Base-by-base conservation (phyloP, 2,113 vertebrate genomes). In the Pogonocichla stellata region DNA sequence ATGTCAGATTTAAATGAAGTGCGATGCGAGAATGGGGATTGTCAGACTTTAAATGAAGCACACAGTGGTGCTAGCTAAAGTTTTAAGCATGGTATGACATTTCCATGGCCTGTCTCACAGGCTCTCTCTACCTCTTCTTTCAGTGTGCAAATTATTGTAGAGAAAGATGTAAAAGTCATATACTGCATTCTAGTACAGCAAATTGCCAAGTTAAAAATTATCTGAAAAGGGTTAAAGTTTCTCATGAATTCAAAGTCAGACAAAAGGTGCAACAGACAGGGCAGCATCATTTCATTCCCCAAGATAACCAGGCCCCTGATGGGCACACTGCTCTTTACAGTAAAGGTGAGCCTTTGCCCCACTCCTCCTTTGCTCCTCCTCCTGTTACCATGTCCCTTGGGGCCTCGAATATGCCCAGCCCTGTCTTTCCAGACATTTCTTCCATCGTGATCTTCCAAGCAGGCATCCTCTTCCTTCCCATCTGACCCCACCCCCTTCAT, bases 1-100 rank as follows among this genome's bases (percentile, higher is more conserved):
- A 95, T 90, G 90, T 96, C 93, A 95, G 81, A 90, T 93, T 93
- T 95, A 97, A 96, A 97, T 86, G 79, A 88, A 90, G 65, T 96
- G 92, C 33, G 47, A 92, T 94, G 73, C 7, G 22, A 93, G 77
- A 86, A 85, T 85, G 56, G 84, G 83, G 82, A 96, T 96, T 97
- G 91, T 92, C 94, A 93, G 87, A 67, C 92, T 95, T 93, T 93
- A 93, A 96, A 81, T 1, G 43, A 89, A 92, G 88, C 50, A 86
- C 19, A 10, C 40, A 47, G 64, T 60, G 58, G 69, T 90, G 92
- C 73, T 95, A 91, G 90, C 94, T 75, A 88, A 95, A 92, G 71
- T 95, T 95, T 82, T 81, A 92, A 95, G 69, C 69, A 72, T 87
- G 38, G 19, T 60, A 58, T 90, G 90, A 84, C 88, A 91, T 91